Conservation (phyloP, 2,888 invertebrate genomes). For the Drosophila prostipennis region DNA sequence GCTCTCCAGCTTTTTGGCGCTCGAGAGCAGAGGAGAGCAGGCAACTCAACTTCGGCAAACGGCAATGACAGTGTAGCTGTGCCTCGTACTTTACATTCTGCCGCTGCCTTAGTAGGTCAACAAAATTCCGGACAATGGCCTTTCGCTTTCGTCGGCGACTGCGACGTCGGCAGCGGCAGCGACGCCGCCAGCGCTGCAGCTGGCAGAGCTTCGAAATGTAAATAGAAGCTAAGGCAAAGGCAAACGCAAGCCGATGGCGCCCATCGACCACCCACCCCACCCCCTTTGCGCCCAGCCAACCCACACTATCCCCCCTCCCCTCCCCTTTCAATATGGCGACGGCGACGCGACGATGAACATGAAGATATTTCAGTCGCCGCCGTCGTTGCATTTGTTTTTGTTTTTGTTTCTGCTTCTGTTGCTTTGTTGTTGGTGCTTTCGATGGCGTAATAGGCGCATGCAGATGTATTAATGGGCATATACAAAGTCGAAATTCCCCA, state of each 20-base stretch:
- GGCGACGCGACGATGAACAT: constrained; percentile 58
- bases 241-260: constrained; percentile 23
- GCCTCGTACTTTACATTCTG: constrained; percentile 74
- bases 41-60: constrained; percentile 11
- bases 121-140: constrained; percentile 85
- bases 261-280: constrained; percentile 1
- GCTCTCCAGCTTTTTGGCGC: constrained; percentile 8
- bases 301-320: not conserved
- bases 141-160: constrained; percentile 82
- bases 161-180: constrained; percentile 51
- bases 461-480: constrained; percentile 4
- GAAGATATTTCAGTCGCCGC: constrained; percentile 55
- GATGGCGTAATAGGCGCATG: constrained; percentile 75
- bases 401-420: constrained; percentile 6
- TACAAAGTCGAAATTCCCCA: constrained; percentile 16
- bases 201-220: constrained; percentile 61
- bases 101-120: constrained; percentile 84
- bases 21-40: not conserved
- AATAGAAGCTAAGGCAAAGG: constrained; percentile 63
- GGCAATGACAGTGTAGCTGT: constrained; percentile 18
- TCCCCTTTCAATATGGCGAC: constrained; percentile 44
- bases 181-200: no score
- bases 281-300: not conserved
- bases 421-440: constrained; percentile 35
- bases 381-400: constrained; percentile 42